A percentile compares a stretch with the other conserved stretches of the same genome.
Conservation (phyloP, 2,113 vertebrate species). For the Junco hyemalis region DNA sequence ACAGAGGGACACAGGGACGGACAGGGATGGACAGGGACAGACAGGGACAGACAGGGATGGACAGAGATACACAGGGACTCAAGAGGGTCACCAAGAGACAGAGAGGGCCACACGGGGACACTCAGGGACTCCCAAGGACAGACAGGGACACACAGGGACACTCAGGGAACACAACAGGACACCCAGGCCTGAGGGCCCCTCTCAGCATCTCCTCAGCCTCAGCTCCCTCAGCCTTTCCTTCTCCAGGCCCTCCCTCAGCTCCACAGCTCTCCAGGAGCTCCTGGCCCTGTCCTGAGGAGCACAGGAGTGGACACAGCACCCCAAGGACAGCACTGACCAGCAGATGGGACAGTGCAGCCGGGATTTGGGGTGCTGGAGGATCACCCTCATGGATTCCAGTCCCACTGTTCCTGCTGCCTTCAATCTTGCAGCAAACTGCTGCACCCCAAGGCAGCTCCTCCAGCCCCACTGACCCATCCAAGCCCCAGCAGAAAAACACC, state of each 20-base stretch:
- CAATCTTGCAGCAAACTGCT: not conserved
- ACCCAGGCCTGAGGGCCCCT: not conserved
- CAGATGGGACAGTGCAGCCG: no score
- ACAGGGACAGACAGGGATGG: not conserved
- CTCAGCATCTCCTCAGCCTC: not conserved
- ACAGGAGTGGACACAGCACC: not conserved
- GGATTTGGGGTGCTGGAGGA: not conserved
- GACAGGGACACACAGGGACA: no score
- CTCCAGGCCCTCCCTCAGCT: not conserved
- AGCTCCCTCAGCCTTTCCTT: not conserved
- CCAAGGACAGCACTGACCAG: accelerated
- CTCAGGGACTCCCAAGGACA: not conserved
- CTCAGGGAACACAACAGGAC: not conserved
- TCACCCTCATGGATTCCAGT: not conserved
- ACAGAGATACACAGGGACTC: not conserved
- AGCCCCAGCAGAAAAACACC: not conserved
- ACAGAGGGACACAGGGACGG: no score
- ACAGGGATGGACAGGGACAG: not conserved
- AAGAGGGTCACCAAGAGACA: not conserved
- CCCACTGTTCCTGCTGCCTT: accelerated
- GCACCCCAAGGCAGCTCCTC: not conserved
- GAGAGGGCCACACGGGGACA: no score
- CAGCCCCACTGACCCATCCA: not conserved
- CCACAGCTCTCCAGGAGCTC: not conserved
- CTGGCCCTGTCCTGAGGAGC: not conserved